Evolutionary conservation across 1,140 invertebrate species (phyloP), one percentile per base, ranked within the genome.

Genomic region (Procambarus virginalis): DNA sequence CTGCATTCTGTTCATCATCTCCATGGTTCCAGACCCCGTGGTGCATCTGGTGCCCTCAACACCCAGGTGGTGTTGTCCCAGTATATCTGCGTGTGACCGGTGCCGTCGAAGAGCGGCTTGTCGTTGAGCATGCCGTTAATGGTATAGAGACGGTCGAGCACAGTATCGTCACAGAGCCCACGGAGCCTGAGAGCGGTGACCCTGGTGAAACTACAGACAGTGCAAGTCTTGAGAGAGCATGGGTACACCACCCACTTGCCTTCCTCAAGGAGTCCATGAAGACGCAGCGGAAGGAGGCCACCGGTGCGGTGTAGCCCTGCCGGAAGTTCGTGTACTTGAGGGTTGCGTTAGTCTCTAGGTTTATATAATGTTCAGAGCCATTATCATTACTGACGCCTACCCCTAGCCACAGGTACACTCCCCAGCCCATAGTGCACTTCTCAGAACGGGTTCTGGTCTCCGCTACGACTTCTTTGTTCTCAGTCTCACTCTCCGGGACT

Each of bases 61-160:
- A 77, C 82, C 91, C 91, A 92, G 0, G 91, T 92, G 17, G 14
- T 89, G 85, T 92, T 91, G 45, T 77, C 84, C 85, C 89, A 90
- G 55, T 73, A 84, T 45, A 92, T 91, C 51, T 85, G 64, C 2
- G 89, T 87, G 70, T 92, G 82, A 2, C 86, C 81, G 48, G 88
- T 55, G 73, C 91, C 91, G 34, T 81, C 76, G 78, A 92, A 91
- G 5, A 87, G 10, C 8, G 91, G 86, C 64, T 92, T 90, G 34
- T 81, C 76, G 49, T 92, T 89, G 46, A 34, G 88, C 51, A 82
- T 60, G 14, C 82, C 82, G 20, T 75, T 86, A 17, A 92, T 91
- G 3, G 83, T 51, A 75, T 76, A 92, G 20, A 58, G 60, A 9
- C 76, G 86, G 81, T 92, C 89, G 3, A 92, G 75, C 46, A 81